phyloP scores from a whole-genome alignment of 2,888 invertebrate species.

The Ephialtes manifestator region DNA sequence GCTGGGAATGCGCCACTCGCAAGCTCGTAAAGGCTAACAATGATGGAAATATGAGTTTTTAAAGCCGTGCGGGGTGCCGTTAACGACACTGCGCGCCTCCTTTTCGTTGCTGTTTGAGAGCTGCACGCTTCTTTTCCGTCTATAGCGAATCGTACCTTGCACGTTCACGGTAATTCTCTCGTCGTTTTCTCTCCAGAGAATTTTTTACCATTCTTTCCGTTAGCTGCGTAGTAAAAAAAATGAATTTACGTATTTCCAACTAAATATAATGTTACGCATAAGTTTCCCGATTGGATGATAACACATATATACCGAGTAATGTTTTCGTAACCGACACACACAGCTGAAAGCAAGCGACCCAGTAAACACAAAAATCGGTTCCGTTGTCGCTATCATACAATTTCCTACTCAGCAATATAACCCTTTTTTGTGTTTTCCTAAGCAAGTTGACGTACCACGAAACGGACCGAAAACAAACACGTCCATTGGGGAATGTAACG shows the following conservation, averaged over 20 bases:
- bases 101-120: slow-evolving; percentile 64
- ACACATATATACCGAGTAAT: background rate
- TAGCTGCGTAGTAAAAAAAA: slow-evolving; percentile 9
- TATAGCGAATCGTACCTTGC: slow-evolving; percentile 69
- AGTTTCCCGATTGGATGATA: slow-evolving; percentile 20
- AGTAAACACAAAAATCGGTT: too few relatives aligned
- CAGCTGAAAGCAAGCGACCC: background rate
- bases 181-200: slow-evolving; percentile 51
- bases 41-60: slow-evolving; percentile 84
- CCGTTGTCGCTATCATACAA: too few relatives aligned
- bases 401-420: too few relatives aligned
- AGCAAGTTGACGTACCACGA: too few relatives aligned
- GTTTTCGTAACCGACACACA: background rate
- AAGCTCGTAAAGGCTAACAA: slow-evolving; percentile 82
- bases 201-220: slow-evolving; percentile 29
- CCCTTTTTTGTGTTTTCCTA: too few relatives aligned
- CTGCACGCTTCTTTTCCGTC: slow-evolving; percentile 67
- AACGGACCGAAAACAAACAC: too few relatives aligned
- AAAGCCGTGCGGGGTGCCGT: slow-evolving; percentile 82
- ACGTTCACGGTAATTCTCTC: slow-evolving; percentile 43
- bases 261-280: slow-evolving; percentile 37
- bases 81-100: slow-evolving; percentile 73
- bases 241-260: background rate
- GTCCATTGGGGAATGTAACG: too few relatives aligned
- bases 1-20: slow-evolving; percentile 66